phyloP scores from a whole-genome alignment of 2,797 vertebrate genomes.

The Apogon talboti region DNA sequence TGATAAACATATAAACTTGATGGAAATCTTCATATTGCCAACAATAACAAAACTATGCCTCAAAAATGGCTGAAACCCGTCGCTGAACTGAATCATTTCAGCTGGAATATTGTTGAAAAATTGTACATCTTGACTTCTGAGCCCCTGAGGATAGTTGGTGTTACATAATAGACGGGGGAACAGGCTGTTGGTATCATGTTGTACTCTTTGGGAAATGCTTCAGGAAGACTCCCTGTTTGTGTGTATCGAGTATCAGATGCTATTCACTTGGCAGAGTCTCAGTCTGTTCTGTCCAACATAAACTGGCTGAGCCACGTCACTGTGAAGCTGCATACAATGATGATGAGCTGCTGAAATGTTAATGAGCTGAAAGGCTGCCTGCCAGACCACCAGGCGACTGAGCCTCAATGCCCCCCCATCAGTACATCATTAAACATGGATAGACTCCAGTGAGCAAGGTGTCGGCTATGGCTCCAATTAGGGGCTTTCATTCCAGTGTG shows the following conservation, averaged over 20 bases:
- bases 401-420: conserved; percentile 12
- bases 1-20: too few species aligned
- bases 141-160: background rate
- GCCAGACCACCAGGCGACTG: conserved; percentile 23
- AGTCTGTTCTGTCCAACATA: background rate
- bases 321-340: conserved; percentile 8
- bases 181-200: background rate
- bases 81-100: too few species aligned
- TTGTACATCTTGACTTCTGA: too few species aligned
- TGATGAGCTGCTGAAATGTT: conserved; percentile 58
- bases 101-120: too few species aligned
- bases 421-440: conserved; percentile 44
- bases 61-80: too few species aligned
- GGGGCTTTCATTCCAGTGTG: conserved; percentile 1
- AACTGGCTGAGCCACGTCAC: conserved; percentile 11
- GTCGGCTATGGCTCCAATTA: conserved; percentile 1
- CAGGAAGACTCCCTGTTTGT: background rate
- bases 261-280: background rate
- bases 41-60: too few species aligned
- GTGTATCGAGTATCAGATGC: conserved; percentile 12
- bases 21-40: too few species aligned
- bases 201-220: background rate
- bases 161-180: background rate
- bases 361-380: conserved; percentile 46
- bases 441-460: conserved; percentile 11